Percentiles rank a stretch among this genome's conserved stretches.
Evolutionary conservation across 2,888 invertebrate genomes (phyloP).

Genomic region (Dasypogon diadema): DNA sequence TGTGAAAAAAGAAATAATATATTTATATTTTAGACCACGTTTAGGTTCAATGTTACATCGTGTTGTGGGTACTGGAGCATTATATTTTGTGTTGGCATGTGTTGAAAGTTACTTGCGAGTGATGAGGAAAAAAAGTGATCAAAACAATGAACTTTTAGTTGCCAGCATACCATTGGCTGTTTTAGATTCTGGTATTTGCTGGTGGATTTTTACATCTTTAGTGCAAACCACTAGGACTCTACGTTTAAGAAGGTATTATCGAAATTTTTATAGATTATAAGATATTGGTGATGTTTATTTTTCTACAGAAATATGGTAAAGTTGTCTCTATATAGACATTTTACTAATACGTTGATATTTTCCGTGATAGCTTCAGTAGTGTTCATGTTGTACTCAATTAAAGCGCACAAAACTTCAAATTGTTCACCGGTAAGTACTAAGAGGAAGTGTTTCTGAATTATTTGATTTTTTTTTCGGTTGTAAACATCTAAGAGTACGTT

Average conservation of each 20-base stretch:
- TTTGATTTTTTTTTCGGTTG: too few species aligned
- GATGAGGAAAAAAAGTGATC: constrained; percentile 74
- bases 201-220: constrained; percentile 92
- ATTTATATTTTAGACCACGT: constrained; percentile 75
- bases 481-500: too few species aligned
- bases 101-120: constrained; percentile 88
- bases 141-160: constrained; percentile 75
- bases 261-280: too few species aligned
- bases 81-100: constrained; percentile 88
- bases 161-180: constrained; percentile 89
- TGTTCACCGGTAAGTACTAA: constrained; percentile 79
- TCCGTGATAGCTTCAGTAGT: constrained; percentile 90
- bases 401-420: constrained; percentile 78
- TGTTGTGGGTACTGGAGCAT: constrained; percentile 84
- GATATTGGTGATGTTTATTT: too few species aligned
- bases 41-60: constrained; percentile 90
- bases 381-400: constrained; percentile 94
- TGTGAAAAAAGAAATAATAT: constrained; percentile 5
- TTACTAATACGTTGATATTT: constrained; percentile 93
- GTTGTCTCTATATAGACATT: constrained; percentile 89
- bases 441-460: too few species aligned
- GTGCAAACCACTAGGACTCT: constrained; percentile 92
- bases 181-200: constrained; percentile 88
- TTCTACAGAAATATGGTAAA: constrained; percentile 86
- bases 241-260: constrained; percentile 79